Evolutionary conservation across 2,888 invertebrate genomes (phyloP).

Genomic region (Oscheius sp.): DNA sequence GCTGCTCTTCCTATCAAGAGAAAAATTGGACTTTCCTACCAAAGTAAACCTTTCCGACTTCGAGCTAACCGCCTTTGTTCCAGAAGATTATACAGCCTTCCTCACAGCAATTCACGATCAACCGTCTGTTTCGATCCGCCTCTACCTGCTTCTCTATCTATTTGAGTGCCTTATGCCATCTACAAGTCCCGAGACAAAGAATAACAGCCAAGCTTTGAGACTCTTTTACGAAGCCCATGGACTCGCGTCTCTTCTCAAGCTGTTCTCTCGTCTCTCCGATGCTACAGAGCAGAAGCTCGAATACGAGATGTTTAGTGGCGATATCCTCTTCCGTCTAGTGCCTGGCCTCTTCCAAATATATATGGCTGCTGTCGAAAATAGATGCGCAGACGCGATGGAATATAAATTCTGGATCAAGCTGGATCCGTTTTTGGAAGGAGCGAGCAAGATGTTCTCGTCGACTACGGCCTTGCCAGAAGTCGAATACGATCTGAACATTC

Average conservation of each 20-base stretch:
- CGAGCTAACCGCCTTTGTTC: no score
- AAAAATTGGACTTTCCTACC: neutral
- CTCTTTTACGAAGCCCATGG: constrained; percentile 6
- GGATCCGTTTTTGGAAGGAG: constrained; percentile 3
- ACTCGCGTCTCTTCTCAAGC: neutral
- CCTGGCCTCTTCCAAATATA: constrained; percentile 10
- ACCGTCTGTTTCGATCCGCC: neutral
- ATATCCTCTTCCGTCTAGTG: constrained; percentile 15
- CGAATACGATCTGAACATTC: constrained; percentile 9
- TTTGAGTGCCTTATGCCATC: no score
- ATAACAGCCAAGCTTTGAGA: neutral
- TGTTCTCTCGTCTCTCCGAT: neutral
- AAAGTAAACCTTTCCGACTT: neutral
- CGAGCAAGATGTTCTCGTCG: neutral
- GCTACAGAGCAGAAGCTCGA: neutral
- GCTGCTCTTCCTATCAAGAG: constrained; percentile 10
- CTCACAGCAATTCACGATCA: neutral
- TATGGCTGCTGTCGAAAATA: neutral
- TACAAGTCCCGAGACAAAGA: neutral
- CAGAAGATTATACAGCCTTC: constrained; percentile 3
- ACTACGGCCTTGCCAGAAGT: neutral
- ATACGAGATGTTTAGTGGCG: constrained; percentile 13
- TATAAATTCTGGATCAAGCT: neutral
- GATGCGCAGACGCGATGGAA: neutral
- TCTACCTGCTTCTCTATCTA: neutral